Evolutionary conservation across 92 coral and sea anemone genomes (phyloP), one percentile per base, ranked within the genome.

Genomic region (Epizoanthus fatuus): DNA sequence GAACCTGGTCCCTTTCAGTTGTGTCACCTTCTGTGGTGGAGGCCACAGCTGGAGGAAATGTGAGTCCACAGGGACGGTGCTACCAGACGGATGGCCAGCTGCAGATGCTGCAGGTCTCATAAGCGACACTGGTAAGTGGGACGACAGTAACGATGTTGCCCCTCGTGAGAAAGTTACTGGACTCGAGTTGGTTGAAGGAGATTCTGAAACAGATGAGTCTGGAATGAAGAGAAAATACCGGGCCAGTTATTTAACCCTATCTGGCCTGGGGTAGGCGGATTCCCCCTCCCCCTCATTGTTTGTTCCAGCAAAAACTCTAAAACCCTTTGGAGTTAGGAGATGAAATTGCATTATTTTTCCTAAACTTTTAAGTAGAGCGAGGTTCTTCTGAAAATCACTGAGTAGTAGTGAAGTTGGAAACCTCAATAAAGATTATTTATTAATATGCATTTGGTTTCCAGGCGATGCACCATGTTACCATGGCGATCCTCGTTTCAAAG

Each of bases 21-120:
- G 93, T 22, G 90, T 91, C 79, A 94, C 69, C 39, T 91, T 83
- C 82, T 96, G 99, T 54, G 99, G 99, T 68, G 89, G 74, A 58
- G 99, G 99, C 98, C 99, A 96, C 17, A 96, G 69, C 5, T 54
- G 80, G 12, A 63, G 84, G 32, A 94, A 89, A 12, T 56, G 75
- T 3, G 98, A 68, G 40, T 93, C 98, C 62, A 72, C 87, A 11
- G 80, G 72, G 59, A 45, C 29, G 42, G 85, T 20, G 75, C 81
- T 47, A 81, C 81, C 44, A 25, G 74, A 58, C 14, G 87, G 84
- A 63, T 79, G 90, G 20, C 42, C 55, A 78, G 25, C 51, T 22
- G 54, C 63, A 49, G 92, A 69, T 16, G 73, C 44, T 35, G 35
- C 35, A 29, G 49, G 56, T 70, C 87, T 87, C 13, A 57, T 42